Percentiles rank a stretch among this genome's conserved stretches.
Conservation (phyloP, 1,140 invertebrate genomes). For the Dinoponera quadriceps region DNA sequence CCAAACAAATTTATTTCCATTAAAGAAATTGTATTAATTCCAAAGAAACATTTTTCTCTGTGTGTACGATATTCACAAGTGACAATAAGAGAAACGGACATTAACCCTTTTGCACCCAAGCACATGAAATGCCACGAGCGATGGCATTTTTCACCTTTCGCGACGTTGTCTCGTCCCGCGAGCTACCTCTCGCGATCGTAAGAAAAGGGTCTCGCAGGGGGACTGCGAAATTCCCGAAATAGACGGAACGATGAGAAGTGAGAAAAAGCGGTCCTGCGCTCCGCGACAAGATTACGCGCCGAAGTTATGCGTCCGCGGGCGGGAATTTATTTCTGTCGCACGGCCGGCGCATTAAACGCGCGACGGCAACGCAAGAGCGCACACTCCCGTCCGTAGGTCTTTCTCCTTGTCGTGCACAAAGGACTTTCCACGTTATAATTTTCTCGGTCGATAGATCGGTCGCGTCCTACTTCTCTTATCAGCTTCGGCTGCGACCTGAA, state of each 20-base stretch:
- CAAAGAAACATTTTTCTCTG: too few relatives aligned
- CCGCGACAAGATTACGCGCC: constrained; percentile 31
- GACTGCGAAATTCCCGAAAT: not conserved
- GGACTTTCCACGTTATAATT: constrained; percentile 58
- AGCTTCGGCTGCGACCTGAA: constrained; percentile 25
- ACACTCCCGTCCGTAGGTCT: constrained; percentile 60
- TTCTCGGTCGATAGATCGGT: constrained; percentile 45
- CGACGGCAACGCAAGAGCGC: constrained; percentile 13
- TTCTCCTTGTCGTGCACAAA: constrained; percentile 33
- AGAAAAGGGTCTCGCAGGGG: not conserved
- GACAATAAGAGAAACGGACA: too few relatives aligned
- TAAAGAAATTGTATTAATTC: too few relatives aligned
- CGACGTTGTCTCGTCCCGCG: not conserved
- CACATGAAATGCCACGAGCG: too few relatives aligned
- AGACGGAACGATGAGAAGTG: not conserved
- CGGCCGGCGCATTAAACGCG: not conserved
- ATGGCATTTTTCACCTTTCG: not conserved
- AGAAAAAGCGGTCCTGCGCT: not conserved
- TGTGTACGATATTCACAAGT: too few relatives aligned
- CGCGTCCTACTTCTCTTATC: constrained; percentile 36
- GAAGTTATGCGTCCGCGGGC: constrained; percentile 44
- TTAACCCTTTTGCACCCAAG: too few relatives aligned
- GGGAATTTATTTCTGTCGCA: constrained; percentile 45
- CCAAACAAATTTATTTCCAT: too few relatives aligned
- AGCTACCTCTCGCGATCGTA: constrained; percentile 13